phyloP scores from a whole-genome alignment of 2,113 vertebrate species.

The Toxostoma redivivum region DNA sequence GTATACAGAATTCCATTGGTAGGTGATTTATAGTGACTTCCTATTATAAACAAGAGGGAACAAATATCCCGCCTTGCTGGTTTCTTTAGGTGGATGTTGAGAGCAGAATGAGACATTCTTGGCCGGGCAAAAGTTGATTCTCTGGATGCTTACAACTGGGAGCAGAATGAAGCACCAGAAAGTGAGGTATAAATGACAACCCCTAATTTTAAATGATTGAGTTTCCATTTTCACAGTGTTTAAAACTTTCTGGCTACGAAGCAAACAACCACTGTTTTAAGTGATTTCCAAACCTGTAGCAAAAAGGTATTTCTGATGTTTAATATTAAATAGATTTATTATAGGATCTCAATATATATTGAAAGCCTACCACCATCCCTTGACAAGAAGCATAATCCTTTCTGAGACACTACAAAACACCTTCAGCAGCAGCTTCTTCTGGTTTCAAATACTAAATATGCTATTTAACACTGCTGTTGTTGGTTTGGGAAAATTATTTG shows the following conservation, averaged over 20 bases:
- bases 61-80: conserved; percentile 13
- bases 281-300: background rate
- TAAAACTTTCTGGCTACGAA: background rate
- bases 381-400: background rate
- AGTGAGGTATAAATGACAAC: background rate
- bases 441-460: background rate
- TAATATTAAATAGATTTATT: background rate
- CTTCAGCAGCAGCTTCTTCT: background rate
- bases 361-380: background rate
- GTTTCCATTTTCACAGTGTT: background rate
- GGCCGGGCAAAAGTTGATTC: background rate
- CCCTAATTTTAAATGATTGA: background rate
- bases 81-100: conserved; percentile 5
- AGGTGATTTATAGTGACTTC: conserved; percentile 60
- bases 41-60: conserved; percentile 58
- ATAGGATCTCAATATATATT: background rate
- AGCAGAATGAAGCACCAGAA: background rate
- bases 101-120: conserved; percentile 44
- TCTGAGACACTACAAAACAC: background rate
- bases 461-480: background rate
- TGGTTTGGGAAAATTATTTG: background rate
- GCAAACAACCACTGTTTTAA: background rate
- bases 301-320: background rate
- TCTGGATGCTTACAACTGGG: background rate
- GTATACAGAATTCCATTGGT: conserved; percentile 50